Evolutionary conservation across 2,888 invertebrate species (phyloP).

Genomic region (Aphodius sticticus): DNA sequence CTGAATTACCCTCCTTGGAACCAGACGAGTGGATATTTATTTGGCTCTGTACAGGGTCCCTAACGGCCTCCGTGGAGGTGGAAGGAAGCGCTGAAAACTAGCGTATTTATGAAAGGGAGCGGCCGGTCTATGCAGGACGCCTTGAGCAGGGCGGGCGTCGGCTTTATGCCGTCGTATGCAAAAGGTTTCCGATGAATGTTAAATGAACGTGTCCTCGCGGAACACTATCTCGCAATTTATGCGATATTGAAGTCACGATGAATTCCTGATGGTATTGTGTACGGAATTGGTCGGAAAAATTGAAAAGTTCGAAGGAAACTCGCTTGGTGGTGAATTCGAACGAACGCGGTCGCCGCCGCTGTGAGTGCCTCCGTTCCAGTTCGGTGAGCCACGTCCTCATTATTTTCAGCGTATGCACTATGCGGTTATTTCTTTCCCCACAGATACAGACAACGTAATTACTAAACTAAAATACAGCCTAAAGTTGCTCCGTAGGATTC

Average conservation of each 20-base stretch:
- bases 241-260: constrained; percentile 18
- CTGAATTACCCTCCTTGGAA: too few relatives aligned
- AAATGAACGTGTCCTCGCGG: constrained; percentile 23
- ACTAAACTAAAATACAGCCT: too few relatives aligned
- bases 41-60: too few relatives aligned
- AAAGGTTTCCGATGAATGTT: constrained; percentile 23
- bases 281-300: constrained; percentile 7
- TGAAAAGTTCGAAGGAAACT: not conserved
- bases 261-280: constrained; percentile 16
- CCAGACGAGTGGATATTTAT: too few relatives aligned
- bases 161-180: constrained; percentile 12
- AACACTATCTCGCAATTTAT: constrained; percentile 25
- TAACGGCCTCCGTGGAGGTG: too few relatives aligned
- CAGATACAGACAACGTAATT: too few relatives aligned
- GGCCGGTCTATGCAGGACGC: not conserved
- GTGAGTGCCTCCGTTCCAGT: too few relatives aligned
- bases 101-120: not conserved
- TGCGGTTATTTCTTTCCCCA: too few relatives aligned
- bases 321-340: not conserved
- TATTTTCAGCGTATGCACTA: too few relatives aligned
- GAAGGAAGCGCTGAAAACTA: not conserved
- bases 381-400: too few relatives aligned
- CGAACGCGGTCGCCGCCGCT: not conserved
- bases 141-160: not conserved
- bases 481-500: too few relatives aligned